A percentile compares a stretch with the other conserved stretches of the same genome.
Evolutionary conservation across 2,888 invertebrate species (phyloP).

Genomic region (Patella depressa): DNA sequence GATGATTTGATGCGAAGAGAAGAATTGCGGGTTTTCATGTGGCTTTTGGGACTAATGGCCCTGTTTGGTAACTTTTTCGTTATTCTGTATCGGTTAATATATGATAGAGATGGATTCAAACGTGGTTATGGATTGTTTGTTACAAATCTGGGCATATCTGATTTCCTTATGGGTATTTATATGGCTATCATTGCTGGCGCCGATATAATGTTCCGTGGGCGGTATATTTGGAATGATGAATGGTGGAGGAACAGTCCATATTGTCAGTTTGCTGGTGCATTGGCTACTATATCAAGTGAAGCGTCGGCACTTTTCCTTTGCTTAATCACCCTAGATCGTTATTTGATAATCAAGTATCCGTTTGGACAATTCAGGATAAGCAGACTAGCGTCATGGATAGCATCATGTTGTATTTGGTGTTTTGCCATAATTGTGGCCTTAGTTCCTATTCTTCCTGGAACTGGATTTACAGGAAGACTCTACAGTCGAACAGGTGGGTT

Average conservation of each 20-base stretch:
- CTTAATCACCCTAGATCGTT: conserved; percentile 77
- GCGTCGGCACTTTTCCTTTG: conserved; percentile 77
- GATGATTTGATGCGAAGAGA: conserved; percentile 41
- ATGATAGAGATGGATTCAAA: conserved; percentile 44
- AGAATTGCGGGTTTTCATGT: conserved; percentile 39
- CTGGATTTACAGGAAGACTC: conserved; percentile 59
- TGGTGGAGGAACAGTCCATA: conserved; percentile 42
- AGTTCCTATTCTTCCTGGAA: conserved; percentile 57
- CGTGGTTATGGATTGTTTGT: conserved; percentile 40
- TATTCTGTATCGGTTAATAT: conserved; percentile 30
- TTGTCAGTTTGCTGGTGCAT: conserved; percentile 48
- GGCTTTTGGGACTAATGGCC: conserved; percentile 41
- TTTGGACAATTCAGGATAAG: conserved; percentile 65
- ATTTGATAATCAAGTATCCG: conserved; percentile 77
- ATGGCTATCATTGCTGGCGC: conserved; percentile 43
- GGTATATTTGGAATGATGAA: conserved; percentile 46
- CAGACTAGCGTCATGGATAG: conserved; percentile 40
- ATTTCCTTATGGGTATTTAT: conserved; percentile 51
- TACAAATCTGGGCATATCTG: conserved; percentile 41
- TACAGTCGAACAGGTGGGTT: conserved; percentile 54
- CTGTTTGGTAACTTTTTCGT: conserved; percentile 40
- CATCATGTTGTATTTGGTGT: conserved; percentile 51
- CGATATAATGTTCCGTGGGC: conserved; percentile 41
- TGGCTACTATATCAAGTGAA: conserved; percentile 74
- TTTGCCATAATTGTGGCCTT: conserved; percentile 52